Evolutionary conservation across 1,140 invertebrate genomes (phyloP).

Genomic region (Metopolophium dirhodum): DNA sequence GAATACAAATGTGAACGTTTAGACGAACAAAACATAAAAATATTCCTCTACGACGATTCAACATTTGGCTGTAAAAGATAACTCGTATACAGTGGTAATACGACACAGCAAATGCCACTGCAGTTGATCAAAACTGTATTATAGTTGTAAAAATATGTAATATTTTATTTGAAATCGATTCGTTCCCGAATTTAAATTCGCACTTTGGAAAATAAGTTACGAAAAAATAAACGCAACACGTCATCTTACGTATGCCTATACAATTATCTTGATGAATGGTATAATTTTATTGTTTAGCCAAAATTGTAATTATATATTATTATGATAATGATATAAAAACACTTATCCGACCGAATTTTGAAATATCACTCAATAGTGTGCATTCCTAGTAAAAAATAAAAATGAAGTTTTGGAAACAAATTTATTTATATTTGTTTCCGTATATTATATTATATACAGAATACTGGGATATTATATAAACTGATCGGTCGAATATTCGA

Average conservation of each 20-base stretch:
- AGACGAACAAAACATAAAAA: background rate
- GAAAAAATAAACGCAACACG: background rate
- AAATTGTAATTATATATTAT: no score
- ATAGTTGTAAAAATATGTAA: slow-evolving; percentile 2
- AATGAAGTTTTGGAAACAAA: background rate
- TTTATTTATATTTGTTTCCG: background rate
- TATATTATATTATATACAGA: background rate
- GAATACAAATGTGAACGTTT: background rate
- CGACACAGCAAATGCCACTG: background rate
- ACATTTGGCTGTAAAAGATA: background rate
- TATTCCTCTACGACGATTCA: background rate
- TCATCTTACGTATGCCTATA: background rate
- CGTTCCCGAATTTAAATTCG: background rate
- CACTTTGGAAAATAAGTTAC: background rate
- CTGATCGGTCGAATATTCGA: background rate
- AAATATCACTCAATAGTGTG: background rate
- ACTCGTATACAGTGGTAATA: background rate
- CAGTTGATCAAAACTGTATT: background rate
- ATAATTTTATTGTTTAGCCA: background rate
- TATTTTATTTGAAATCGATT: background rate
- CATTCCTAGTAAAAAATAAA: background rate
- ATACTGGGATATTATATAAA: background rate
- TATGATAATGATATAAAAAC: background rate
- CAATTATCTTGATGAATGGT: background rate
- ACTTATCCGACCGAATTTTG: background rate